Evolutionary conservation across 2,113 vertebrate genomes (phyloP).

Genomic region (Okapia johnstoni): DNA sequence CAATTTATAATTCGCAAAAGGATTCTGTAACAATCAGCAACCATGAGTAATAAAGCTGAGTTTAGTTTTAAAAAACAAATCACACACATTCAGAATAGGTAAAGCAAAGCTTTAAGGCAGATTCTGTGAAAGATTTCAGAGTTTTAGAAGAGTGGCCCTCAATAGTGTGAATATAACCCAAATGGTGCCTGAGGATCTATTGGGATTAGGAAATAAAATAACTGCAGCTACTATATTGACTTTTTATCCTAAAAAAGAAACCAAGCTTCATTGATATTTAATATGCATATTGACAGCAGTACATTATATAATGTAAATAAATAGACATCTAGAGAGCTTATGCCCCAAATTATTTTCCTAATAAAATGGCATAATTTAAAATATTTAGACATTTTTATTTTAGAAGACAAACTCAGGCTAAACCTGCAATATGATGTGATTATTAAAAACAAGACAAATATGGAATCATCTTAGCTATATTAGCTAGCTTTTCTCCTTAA

Average conservation of each 20-base stretch:
- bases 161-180: background rate
- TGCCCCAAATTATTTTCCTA: background rate
- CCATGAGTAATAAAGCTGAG: background rate
- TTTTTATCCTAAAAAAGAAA: background rate
- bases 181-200: background rate
- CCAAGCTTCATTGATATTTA: background rate
- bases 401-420: background rate
- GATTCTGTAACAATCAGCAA: background rate
- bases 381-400: background rate
- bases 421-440: background rate
- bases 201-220: background rate
- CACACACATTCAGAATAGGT: background rate
- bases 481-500: background rate
- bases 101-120: background rate
- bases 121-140: background rate
- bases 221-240: background rate
- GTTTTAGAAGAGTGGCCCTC: background rate
- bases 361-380: background rate
- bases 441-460: background rate
- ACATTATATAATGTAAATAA: background rate
- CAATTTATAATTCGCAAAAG: background rate
- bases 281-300: background rate
- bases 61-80: slow-evolving; percentile 18
- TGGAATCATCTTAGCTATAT: background rate
- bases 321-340: background rate